Evolutionary conservation across 2,888 invertebrate species (phyloP), one percentile per base, ranked within the genome.

Genomic region (Galerucella nymphaeae): DNA sequence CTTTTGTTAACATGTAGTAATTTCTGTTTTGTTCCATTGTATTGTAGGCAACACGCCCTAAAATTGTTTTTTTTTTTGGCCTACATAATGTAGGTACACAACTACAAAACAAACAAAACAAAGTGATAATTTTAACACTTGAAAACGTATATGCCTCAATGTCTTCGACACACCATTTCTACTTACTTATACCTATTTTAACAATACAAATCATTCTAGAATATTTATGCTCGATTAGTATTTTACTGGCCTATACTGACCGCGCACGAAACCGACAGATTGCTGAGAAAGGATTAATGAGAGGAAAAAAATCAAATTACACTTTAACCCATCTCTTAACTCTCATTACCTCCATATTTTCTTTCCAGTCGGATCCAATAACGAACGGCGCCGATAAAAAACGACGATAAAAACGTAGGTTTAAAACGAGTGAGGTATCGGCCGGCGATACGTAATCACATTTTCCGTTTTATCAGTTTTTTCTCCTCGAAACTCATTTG

Each of bases 381-480:
- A 63, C 59, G 72, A 48, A 50, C 48, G 42, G 20, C 11, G 30
- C 62, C 71, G 71, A 66, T 71, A 67, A 71, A 71, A 71, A 67
- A 55, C 38, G 71, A 67, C 61, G 71, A 72, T 72, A 72, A 72
- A 72, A 72, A 72, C 72, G 68, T 72, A 68, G 68, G 72, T 72
- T 72, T 68, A 72, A 72, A 71, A 67, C 62, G 68, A 72, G 68
- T 72, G 72, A 58, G 64, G 58, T 71, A 71, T 71, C 62, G 67
- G 71, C 62, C 55, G 53, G 55, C 61, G 62, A 57, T 71, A 68
- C 58, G 64, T 68, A 72, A 72, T 72, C 64, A 42, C 72, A 68
- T 72, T 72, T 68, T 58, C 58, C 58, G 30, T 68, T 72, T 72
- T 72, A 72, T 64, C 72, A 68, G 66, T 62, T 72, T 72, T 57